Percentiles rank a stretch among this genome's conserved stretches.
Evolutionary conservation across 2,113 vertebrate genomes (phyloP).

Genomic region (Turnix velox): DNA sequence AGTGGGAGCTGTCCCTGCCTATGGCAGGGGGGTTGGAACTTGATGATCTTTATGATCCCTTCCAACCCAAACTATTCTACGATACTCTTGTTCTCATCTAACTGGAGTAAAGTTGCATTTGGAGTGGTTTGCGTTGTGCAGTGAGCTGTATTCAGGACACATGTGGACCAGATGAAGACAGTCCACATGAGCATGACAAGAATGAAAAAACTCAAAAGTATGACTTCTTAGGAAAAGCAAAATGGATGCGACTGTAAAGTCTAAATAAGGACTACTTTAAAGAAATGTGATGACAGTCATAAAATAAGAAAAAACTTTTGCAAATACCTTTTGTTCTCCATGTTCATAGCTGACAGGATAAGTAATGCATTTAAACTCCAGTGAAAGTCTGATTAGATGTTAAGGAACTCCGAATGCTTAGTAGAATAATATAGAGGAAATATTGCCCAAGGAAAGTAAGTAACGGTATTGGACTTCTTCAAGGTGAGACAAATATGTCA

Average conservation of each 20-base stretch:
- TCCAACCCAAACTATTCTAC: no score
- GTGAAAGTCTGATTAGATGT: not conserved
- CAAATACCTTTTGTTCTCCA: not conserved
- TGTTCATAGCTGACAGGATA: not conserved
- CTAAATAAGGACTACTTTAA: not conserved
- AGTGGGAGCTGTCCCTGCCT: no score
- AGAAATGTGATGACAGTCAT: not conserved
- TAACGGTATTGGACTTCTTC: not conserved
- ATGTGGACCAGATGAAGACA: not conserved
- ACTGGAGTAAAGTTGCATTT: not conserved
- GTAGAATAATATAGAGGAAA: not conserved
- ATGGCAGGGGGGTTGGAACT: no score
- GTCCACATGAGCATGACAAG: not conserved
- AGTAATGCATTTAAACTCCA: not conserved
- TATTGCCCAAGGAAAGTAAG: not conserved
- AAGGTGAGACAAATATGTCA: not conserved
- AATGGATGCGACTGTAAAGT: not conserved
- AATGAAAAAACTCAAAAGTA: not conserved
- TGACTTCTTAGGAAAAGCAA: not conserved
- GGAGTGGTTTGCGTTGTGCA: not conserved
- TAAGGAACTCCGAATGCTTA: not conserved
- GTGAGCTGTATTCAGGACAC: not conserved
- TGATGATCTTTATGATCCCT: no score
- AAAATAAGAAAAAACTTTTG: not conserved
- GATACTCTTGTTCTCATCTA: not conserved